These are phyloP conservation scores for Takifugu flavidus DNA, from an alignment of 2,113 vertebrate species.

Conservation along the genomic window DNA sequence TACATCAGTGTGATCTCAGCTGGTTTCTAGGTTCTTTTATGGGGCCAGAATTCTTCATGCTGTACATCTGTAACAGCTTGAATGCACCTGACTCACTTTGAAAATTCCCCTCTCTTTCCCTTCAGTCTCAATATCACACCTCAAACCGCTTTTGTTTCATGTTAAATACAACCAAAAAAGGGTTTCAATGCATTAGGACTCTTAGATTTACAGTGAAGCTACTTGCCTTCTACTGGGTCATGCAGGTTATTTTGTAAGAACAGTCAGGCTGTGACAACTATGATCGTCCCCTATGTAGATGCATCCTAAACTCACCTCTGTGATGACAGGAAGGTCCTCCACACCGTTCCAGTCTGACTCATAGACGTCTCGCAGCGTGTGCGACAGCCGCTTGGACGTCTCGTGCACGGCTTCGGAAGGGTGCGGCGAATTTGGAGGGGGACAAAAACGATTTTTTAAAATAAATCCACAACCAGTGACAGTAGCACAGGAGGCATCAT, in stretches of 20 bases:
- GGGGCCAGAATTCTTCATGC: background rate
- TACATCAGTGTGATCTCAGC: background rate
- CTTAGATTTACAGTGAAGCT: no score
- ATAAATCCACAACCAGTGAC: slow-evolving; percentile 1
- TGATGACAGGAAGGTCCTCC: slow-evolving; percentile 81
- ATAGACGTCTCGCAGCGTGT: slow-evolving; percentile 87
- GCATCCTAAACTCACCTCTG: slow-evolving; percentile 70
- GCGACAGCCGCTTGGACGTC: slow-evolving; percentile 84
- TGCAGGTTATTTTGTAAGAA: no score
- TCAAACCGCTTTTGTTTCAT: no score
- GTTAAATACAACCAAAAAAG: no score
- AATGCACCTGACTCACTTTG: background rate
- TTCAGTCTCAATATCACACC: no score
- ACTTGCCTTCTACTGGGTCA: no score
- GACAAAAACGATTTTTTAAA: background rate
- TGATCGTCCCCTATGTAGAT: no score
- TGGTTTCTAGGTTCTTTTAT: background rate
- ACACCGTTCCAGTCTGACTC: slow-evolving; percentile 83
- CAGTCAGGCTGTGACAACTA: no score
- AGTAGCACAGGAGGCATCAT: slow-evolving; percentile 1
- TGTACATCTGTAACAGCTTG: background rate
- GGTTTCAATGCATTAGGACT: no score
- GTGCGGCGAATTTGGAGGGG: background rate
- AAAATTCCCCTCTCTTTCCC: no score
- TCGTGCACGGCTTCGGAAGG: slow-evolving; percentile 84